phyloP scores from a whole-genome alignment of 2,113 vertebrate species.

The Sphyrna mokarran region DNA sequence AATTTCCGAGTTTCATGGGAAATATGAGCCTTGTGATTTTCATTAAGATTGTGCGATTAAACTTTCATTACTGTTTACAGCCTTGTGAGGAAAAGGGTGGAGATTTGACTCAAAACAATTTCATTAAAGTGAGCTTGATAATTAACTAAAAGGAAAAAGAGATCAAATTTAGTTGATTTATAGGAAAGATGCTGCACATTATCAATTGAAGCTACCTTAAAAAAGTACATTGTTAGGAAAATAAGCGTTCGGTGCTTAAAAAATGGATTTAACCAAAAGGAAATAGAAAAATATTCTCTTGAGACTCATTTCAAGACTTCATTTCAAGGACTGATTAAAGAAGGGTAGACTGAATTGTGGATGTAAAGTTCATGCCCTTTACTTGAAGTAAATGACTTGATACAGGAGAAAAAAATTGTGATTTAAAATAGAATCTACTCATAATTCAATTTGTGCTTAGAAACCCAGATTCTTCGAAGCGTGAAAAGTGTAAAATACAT shows the following conservation, averaged over 20 bases:
- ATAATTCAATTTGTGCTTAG: background rate
- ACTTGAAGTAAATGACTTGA: background rate
- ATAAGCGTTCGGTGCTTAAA: no score
- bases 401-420: background rate
- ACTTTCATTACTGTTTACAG: background rate
- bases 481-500: background rate
- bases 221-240: background rate
- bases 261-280: background rate
- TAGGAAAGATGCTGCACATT: background rate
- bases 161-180: background rate
- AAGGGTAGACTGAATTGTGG: background rate
- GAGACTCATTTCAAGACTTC: background rate
- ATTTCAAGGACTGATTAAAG: background rate
- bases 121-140: constrained; percentile 5
- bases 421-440: background rate
- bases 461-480: constrained; percentile 13
- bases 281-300: background rate
- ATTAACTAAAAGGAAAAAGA: background rate
- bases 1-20: constrained; percentile 12
- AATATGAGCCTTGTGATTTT: background rate
- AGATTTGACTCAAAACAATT: background rate
- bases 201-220: background rate
- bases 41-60: background rate
- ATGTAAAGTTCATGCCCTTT: background rate
- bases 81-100: background rate